phyloP scores from a whole-genome alignment of 2,888 invertebrate species.

The Eutolmus rufibarbis region DNA sequence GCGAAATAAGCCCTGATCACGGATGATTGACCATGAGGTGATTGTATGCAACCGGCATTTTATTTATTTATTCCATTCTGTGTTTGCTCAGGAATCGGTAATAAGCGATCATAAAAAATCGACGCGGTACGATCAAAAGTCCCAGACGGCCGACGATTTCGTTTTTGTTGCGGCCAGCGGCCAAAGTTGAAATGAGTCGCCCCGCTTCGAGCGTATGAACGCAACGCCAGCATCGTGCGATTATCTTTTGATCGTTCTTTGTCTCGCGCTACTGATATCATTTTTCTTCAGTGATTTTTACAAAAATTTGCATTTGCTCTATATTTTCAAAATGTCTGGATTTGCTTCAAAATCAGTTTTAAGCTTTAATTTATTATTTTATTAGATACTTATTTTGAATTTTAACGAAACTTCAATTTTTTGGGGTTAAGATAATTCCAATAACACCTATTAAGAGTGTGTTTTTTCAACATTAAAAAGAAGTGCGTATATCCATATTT shows the following conservation, averaged over 20 bases:
- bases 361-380: no score
- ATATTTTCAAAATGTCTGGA: not conserved
- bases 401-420: no score
- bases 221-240: not conserved
- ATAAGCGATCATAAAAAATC: slow-evolving; percentile 47
- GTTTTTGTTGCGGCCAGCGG: not conserved
- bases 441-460: no score
- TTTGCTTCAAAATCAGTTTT: not conserved
- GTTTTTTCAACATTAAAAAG: no score
- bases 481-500: no score
- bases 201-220: not conserved
- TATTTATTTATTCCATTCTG: slow-evolving; percentile 44
- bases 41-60: slow-evolving; percentile 42
- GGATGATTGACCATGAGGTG: slow-evolving; percentile 39
- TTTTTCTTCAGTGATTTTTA: not conserved
- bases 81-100: slow-evolving; percentile 42
- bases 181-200: slow-evolving; percentile 11
- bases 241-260: not conserved
- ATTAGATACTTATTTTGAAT: no score
- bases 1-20: slow-evolving; percentile 16
- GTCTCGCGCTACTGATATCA: not conserved
- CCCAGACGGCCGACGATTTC: not conserved
- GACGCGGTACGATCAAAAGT: slow-evolving; percentile 45
- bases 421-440: no score
- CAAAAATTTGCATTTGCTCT: not conserved